phyloP scores from a whole-genome alignment of 2,797 vertebrate genomes.

The Pseudomugil tenellus region DNA sequence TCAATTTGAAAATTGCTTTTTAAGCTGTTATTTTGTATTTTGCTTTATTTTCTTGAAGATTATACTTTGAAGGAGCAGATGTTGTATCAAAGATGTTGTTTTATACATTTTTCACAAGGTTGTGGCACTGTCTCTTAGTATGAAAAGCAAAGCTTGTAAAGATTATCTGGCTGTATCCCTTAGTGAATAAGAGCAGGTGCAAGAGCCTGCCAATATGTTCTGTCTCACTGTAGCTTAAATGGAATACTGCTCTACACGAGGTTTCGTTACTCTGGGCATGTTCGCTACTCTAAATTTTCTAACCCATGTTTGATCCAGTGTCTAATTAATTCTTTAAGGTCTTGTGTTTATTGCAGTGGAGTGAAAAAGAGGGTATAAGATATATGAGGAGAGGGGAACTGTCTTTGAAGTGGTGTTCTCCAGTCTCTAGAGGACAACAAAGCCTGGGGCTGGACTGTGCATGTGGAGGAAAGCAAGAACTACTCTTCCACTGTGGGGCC shows the following conservation, averaged over 20 bases:
- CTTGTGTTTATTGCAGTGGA: constrained; percentile 70
- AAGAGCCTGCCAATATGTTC: constrained; percentile 32
- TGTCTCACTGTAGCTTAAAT: constrained; percentile 35
- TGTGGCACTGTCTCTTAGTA: constrained; percentile 25
- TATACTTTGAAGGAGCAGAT: constrained; percentile 31
- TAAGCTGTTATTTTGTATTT: constrained; percentile 20
- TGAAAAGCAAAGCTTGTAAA: constrained; percentile 38
- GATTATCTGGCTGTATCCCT: constrained; percentile 27
- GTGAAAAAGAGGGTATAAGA: constrained; percentile 43
- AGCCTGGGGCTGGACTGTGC: constrained; percentile 78
- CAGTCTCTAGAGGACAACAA: constrained; percentile 72
- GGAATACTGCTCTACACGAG: constrained; percentile 27
- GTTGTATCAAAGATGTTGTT: constrained; percentile 29
- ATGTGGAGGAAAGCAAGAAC: constrained; percentile 66
- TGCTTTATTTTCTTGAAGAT: constrained; percentile 7
- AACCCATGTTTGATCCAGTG: constrained; percentile 73
- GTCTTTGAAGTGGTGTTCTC: constrained; percentile 82
- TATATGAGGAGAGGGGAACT: constrained; percentile 59
- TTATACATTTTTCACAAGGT: constrained; percentile 25
- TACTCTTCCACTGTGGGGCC: constrained; percentile 49
- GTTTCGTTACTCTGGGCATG: constrained; percentile 31
- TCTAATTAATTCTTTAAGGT: constrained; percentile 84
- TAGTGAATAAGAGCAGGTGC: constrained; percentile 30
- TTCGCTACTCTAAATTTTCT: constrained; percentile 54
- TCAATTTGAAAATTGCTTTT: constrained; percentile 31